Percentiles rank a stretch among this genome's conserved stretches.
These are phyloP conservation scores for Porites cylindrica DNA, from an alignment of 92 coral and sea anemone genomes.

Conservation along the genomic window DNA sequence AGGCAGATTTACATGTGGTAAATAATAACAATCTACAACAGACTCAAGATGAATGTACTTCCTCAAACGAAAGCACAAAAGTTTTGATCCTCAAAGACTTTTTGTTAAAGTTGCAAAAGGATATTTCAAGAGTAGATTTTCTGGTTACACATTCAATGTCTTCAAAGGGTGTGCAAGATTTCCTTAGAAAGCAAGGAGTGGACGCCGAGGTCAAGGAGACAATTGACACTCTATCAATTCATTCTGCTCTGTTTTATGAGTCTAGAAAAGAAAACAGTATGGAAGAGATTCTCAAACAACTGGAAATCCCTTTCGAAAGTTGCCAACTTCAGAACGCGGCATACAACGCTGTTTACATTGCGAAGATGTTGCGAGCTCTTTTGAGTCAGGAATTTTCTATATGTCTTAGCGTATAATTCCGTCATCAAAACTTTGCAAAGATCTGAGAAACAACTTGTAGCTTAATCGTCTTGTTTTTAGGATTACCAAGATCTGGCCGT, in stretches of 20 bases:
- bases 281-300: constrained; percentile 30
- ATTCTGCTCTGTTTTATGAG: constrained; percentile 18
- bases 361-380: constrained; percentile 37
- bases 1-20: background rate
- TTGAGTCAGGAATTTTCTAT: constrained; percentile 16
- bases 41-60: background rate
- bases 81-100: background rate
- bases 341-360: constrained; percentile 2
- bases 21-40: background rate
- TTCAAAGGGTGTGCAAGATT: background rate
- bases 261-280: constrained; percentile 25
- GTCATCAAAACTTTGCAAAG: no score
- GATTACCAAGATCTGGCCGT: no score
- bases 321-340: constrained; percentile 22
- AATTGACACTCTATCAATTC: constrained; percentile 11
- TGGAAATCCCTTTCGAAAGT: constrained; percentile 30
- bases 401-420: background rate
- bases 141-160: constrained; percentile 22
- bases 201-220: constrained; percentile 11
- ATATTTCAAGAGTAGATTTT: constrained; percentile 26
- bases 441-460: no score
- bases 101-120: background rate
- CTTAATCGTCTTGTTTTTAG: no score
- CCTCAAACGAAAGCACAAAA: background rate
- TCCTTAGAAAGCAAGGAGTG: constrained; percentile 20